phyloP scores from a whole-genome alignment of 2,113 vertebrate genomes.

The Scortum barcoo region DNA sequence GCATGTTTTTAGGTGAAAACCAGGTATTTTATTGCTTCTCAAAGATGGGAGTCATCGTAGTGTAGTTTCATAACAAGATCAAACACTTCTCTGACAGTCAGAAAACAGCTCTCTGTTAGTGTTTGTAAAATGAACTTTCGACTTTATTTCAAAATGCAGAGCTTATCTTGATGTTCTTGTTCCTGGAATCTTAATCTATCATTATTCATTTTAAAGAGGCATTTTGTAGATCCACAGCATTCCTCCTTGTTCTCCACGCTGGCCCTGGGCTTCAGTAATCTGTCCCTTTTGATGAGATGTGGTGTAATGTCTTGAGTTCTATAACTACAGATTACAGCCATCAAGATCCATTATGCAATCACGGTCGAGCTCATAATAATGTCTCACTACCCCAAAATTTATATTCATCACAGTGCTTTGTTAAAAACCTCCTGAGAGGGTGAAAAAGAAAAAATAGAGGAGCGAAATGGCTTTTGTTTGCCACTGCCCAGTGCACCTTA shows the following conservation, averaged over 20 bases:
- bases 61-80: background rate
- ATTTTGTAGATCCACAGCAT: too few species aligned
- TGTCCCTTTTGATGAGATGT: background rate
- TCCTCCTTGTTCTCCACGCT: background rate
- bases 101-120: too few species aligned
- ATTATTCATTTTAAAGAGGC: background rate
- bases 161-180: background rate
- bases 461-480: background rate
- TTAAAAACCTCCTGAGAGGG: conserved; percentile 9
- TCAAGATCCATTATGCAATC: conserved; percentile 19
- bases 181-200: background rate
- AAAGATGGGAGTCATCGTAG: background rate
- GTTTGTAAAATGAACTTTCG: background rate
- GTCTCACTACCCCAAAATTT: conserved; percentile 21
- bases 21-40: too few species aligned
- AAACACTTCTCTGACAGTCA: too few species aligned
- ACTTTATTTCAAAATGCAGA: background rate
- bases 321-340: conserved; percentile 18
- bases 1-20: background rate
- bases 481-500: background rate
- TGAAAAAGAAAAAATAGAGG: background rate
- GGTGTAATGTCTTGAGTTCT: background rate
- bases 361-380: background rate
- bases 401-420: conserved; percentile 20
- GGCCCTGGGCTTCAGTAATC: background rate